Evolutionary conservation across 2,113 vertebrate genomes (phyloP), one percentile per base, ranked within the genome.

Genomic region (Cyprinodon tularosa): DNA sequence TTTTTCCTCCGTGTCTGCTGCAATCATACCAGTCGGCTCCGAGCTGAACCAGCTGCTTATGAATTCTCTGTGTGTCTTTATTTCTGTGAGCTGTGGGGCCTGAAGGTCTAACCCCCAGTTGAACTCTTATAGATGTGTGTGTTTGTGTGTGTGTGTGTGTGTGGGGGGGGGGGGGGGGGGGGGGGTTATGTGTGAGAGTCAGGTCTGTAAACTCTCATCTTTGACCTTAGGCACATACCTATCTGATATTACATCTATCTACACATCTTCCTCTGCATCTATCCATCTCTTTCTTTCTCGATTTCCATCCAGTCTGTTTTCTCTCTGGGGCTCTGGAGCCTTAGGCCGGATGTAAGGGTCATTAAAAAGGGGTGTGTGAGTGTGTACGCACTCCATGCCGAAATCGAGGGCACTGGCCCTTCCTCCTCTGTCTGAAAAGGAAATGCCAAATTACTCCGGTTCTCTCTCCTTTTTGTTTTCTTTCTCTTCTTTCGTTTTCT

Each of bases 361-460:
- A 84, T 90, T 91, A 91, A 86, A 47, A 82, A n/a, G 76, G 76
- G 59, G 73, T 68, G 62, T 65, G 45, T 60, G 74, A 68, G 68
- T 50, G 62, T 76, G 69, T 48, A 65, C 65, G 45, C 10, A 48
- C 48, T 82, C 61, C 69, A 44, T 62, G n/a, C 60, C 70, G 44
- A 77, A 83, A 67, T 76, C n/a, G 72, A 86, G 88, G 83, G 85
- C 88, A 87, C 57, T 89, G 82, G 81, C 73, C 90, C 87, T 86
- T 82, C 85, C 87, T 89, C 88, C 89, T n/a, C 72, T 71, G 68
- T 88, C 85, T 79, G 62, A 89, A 91, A 88, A 93, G 92, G 92
- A 94, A 94, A 93, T 93, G 92, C 92, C 92, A 94, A 90, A 93
- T 94, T 94, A 93, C 84, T 69, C 71, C 87, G 86, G 82, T 62